phyloP scores from a whole-genome alignment of 1,140 invertebrate species.

The Apis florea region DNA sequence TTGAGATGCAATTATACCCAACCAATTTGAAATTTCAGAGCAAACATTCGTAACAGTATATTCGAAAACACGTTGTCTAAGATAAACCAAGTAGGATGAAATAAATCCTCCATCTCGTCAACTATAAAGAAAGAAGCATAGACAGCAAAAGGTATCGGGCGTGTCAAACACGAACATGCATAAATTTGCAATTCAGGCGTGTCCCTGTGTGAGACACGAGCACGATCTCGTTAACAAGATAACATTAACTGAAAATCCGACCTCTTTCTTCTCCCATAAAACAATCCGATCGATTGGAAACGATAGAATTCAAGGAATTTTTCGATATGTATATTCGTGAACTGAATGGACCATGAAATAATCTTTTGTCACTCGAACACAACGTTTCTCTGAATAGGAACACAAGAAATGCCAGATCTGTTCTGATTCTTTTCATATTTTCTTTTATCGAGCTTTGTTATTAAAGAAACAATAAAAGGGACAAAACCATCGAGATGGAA shows the following conservation, averaged over 20 bases:
- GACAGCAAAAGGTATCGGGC: slow-evolving; percentile 1
- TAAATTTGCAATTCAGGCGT: slow-evolving; percentile 29
- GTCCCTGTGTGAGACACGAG: slow-evolving; percentile 4
- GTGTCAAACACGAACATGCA: slow-evolving; percentile 26
- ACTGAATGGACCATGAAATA: too few relatives aligned
- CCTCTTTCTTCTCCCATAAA: not conserved
- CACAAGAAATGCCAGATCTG: too few relatives aligned
- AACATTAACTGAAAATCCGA: slow-evolving; percentile 13
- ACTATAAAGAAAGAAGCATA: slow-evolving; percentile 1
- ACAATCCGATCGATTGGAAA: not conserved
- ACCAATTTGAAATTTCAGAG: not conserved
- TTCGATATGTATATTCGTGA: not conserved
- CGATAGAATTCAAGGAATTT: not conserved
- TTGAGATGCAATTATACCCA: not conserved
- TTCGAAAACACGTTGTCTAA: not conserved
- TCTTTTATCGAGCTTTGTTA: too few relatives aligned
- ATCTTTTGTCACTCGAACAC: too few relatives aligned
- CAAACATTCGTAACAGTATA: not conserved
- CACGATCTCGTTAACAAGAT: slow-evolving; percentile 19
- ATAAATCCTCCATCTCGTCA: slow-evolving; percentile 12
- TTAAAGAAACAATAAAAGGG: too few relatives aligned
- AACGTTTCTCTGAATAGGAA: too few relatives aligned
- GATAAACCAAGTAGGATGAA: not conserved
- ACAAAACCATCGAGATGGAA: too few relatives aligned
- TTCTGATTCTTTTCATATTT: too few relatives aligned